Conservation (phyloP, 2,797 vertebrate genomes). For the Arctocebus calabarensis region DNA sequence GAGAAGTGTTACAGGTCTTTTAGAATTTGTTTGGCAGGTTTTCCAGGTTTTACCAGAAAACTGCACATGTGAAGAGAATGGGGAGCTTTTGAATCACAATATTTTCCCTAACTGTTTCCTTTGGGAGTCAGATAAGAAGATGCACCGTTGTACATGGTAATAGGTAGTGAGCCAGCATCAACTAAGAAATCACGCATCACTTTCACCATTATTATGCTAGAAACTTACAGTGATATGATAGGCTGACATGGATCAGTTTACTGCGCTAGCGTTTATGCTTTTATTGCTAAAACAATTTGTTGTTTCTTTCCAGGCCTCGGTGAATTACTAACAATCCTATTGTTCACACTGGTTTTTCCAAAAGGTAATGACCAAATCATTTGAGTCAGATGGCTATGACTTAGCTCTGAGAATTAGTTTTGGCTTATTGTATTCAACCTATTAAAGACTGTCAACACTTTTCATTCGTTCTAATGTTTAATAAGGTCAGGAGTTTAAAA, state of each 20-base stretch:
- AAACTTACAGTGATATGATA: neutral
- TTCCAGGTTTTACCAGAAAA: neutral
- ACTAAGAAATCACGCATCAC: neutral
- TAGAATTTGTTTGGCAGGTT: neutral
- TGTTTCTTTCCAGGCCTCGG: conserved; percentile 21
- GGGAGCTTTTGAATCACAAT: neutral
- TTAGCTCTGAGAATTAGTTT: conserved; percentile 58
- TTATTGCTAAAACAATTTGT: conserved; percentile 28
- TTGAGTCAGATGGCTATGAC: conserved; percentile 19
- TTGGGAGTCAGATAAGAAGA: neutral
- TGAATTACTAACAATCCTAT: neutral
- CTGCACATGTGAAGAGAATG: neutral
- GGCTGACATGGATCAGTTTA: neutral
- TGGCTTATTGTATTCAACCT: neutral
- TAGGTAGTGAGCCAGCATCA: neutral
- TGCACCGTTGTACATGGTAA: neutral
- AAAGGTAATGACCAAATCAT: conserved; percentile 52
- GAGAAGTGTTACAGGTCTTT: no score
- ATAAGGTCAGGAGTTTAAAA: conserved; percentile 61
- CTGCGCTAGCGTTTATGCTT: neutral
- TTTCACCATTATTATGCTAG: neutral
- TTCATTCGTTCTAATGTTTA: conserved; percentile 56
- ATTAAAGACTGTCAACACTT: conserved; percentile 62
- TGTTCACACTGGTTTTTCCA: conserved; percentile 40
- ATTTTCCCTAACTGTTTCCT: neutral